Percentiles rank a stretch among this genome's conserved stretches.
Conservation (phyloP, 2,113 vertebrate genomes). For the Melanostigma gelatinosum region DNA sequence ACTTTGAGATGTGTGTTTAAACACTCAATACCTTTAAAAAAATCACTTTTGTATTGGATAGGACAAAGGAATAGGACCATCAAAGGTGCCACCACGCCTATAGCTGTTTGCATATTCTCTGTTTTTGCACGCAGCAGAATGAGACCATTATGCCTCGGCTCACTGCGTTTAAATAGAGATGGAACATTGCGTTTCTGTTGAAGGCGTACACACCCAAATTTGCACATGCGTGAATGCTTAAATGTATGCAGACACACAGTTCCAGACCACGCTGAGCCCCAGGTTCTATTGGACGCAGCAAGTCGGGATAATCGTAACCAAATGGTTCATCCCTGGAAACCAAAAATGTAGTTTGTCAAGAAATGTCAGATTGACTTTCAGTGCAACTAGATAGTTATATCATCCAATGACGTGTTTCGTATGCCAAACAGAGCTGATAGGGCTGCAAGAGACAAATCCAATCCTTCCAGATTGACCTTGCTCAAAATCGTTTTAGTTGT, state of each 20-base stretch:
- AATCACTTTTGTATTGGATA: too few species aligned
- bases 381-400: neutral
- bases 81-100: neutral
- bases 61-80: neutral
- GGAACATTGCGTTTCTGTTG: neutral
- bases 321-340: neutral
- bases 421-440: neutral
- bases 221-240: neutral
- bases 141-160: neutral
- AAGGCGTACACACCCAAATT: constrained; percentile 26
- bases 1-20: constrained; percentile 8
- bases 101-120: neutral
- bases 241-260: neutral
- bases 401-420: neutral
- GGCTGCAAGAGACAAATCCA: neutral
- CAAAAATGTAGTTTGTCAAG: neutral
- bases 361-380: neutral
- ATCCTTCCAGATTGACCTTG: neutral
- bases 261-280: neutral
- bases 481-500: neutral
- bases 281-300: neutral
- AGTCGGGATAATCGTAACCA: neutral
- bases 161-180: neutral
- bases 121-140: neutral
- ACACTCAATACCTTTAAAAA: neutral